Evolutionary conservation across 2,113 vertebrate genomes (phyloP).

Genomic region (Neotragus pygmaeus): DNA sequence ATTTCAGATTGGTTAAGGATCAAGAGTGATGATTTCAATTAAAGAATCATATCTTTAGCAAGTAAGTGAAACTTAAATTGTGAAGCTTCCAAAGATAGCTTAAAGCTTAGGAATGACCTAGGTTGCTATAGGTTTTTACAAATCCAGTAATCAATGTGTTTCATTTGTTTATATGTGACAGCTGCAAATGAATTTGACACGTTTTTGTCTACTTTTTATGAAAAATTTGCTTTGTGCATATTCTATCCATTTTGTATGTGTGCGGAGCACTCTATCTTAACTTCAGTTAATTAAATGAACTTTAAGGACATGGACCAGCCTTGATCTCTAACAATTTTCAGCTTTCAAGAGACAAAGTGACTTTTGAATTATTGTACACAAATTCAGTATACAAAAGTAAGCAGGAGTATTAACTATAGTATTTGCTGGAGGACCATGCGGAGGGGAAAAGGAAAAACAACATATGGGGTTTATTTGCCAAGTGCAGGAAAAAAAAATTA

Average conservation of each 20-base stretch:
- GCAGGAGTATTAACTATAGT: background rate
- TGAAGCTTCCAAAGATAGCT: background rate
- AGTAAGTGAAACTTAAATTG: background rate
- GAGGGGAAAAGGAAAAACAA: background rate
- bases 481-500: constrained; percentile 26
- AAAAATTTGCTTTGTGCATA: background rate
- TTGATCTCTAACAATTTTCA: background rate
- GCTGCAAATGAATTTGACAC: background rate
- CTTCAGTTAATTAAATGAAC: background rate
- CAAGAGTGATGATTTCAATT: constrained; percentile 12
- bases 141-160: background rate
- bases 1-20: background rate
- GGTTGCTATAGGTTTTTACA: background rate
- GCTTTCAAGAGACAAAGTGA: background rate
- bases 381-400: background rate
- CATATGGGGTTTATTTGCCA: constrained; percentile 46
- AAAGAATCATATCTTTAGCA: background rate
- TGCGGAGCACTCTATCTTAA: background rate
- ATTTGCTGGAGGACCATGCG: constrained; percentile 1
- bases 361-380: background rate
- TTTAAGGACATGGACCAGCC: background rate
- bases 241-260: background rate
- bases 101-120: background rate
- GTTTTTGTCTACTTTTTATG: background rate
- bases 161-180: background rate